A percentile compares a stretch with the other conserved stretches of the same genome.
Conservation (phyloP, 2,888 invertebrate genomes). For the Plebejus melissa region DNA sequence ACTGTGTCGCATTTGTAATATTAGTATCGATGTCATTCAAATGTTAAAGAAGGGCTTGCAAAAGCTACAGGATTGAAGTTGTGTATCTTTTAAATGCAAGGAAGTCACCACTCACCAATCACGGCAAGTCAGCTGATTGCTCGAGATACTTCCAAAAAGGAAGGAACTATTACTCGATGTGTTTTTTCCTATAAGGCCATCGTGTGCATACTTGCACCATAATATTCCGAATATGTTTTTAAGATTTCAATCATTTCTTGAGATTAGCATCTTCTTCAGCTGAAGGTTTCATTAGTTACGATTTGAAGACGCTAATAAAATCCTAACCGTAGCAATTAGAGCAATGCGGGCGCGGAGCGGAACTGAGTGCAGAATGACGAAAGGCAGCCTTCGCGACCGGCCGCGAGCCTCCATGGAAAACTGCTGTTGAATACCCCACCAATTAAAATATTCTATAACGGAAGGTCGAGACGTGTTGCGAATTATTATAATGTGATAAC, state of each 20-base stretch:
- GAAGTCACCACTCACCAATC: too few species aligned
- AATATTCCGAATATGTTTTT: too few species aligned
- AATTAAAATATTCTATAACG: not conserved
- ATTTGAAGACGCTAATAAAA: constrained; percentile 24
- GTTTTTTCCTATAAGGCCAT: too few species aligned
- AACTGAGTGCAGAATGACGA: constrained; percentile 66
- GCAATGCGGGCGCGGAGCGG: constrained; percentile 62
- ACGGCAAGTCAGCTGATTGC: too few species aligned
- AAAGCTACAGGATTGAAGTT: too few species aligned
- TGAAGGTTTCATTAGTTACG: not conserved
- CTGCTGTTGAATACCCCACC: not conserved
- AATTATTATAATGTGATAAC: not conserved
- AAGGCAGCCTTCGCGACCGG: constrained; percentile 63
- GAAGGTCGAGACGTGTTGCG: not conserved
- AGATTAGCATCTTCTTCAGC: not conserved
- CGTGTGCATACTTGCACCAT: too few species aligned
- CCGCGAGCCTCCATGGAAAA: constrained; percentile 14
- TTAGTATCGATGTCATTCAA: too few species aligned
- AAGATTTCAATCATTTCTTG: not conserved
- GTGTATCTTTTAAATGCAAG: too few species aligned
- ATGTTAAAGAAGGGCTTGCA: too few species aligned
- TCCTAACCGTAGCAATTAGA: constrained; percentile 55
- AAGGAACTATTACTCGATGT: too few species aligned
- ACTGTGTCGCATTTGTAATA: too few species aligned
- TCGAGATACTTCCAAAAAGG: too few species aligned